Conservation (phyloP, 2,113 vertebrate genomes). For the Vireo altiloquus region DNA sequence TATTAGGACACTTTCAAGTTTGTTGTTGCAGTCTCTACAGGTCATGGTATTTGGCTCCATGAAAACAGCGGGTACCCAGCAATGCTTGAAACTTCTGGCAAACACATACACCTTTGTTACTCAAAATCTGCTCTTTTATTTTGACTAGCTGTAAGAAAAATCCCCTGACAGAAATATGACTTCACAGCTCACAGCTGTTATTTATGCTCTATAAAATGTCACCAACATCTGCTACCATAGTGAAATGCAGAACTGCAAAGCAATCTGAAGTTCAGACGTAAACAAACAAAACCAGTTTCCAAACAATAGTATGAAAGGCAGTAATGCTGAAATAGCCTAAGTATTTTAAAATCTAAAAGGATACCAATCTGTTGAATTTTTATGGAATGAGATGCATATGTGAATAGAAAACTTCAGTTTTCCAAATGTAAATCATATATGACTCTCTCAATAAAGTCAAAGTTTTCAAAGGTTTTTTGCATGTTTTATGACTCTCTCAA, state of each 20-base stretch:
- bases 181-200: slow-evolving; percentile 33
- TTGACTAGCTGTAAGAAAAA: not conserved
- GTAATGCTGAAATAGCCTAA: not conserved
- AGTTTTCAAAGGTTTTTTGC: not conserved
- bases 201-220: slow-evolving; percentile 16
- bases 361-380: not conserved
- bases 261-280: not conserved
- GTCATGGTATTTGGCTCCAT: not conserved
- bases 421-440: not conserved
- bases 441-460: not conserved
- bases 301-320: not conserved
- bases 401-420: not conserved
- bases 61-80: not conserved
- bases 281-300: slow-evolving; percentile 6
- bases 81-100: not conserved
- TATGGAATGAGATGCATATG: not conserved
- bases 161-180: not conserved
- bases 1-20: not conserved
- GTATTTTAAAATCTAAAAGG: not conserved
- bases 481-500: too few relatives aligned
- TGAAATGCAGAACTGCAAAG: not conserved
- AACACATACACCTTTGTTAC: not conserved
- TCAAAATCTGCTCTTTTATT: not conserved
- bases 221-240: not conserved
- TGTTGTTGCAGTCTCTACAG: not conserved